Evolutionary conservation across 2,888 invertebrate genomes (phyloP).

Genomic region (Synanthedon myopaeformis): DNA sequence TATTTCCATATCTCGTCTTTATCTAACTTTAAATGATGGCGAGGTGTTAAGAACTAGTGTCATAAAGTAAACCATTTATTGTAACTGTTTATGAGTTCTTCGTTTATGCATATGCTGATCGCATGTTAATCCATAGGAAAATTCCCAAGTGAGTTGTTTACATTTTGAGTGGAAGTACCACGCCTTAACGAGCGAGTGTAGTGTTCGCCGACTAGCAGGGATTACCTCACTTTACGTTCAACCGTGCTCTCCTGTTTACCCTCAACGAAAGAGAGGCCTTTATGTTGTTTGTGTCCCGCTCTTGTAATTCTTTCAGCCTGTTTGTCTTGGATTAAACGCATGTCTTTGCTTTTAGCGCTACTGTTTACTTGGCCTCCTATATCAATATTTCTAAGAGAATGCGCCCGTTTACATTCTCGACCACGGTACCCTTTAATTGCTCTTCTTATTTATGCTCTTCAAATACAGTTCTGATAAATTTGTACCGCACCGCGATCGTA

Average conservation of each 20-base stretch:
- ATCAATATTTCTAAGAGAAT: slow-evolving; percentile 57
- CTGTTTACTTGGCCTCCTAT: slow-evolving; percentile 56
- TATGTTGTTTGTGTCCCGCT: slow-evolving; percentile 53
- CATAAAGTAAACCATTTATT: neutral
- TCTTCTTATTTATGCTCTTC: slow-evolving; percentile 53
- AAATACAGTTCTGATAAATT: slow-evolving; percentile 51
- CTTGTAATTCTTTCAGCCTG: slow-evolving; percentile 58
- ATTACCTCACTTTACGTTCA: slow-evolving; percentile 53
- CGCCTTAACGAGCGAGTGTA: slow-evolving; percentile 40
- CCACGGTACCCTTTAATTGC: slow-evolving; percentile 58
- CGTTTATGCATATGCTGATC: slow-evolving; percentile 33
- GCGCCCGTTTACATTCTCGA: slow-evolving; percentile 48
- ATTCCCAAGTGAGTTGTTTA: slow-evolving; percentile 49
- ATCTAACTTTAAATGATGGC: neutral
- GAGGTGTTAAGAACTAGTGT: neutral
- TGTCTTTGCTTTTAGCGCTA: slow-evolving; percentile 65
- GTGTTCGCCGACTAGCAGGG: slow-evolving; percentile 28
- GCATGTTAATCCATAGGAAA: slow-evolving; percentile 37
- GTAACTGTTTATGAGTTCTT: neutral
- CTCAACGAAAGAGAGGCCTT: slow-evolving; percentile 35
- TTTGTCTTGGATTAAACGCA: slow-evolving; percentile 64
- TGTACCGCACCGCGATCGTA: slow-evolving; percentile 39
- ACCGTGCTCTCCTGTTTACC: slow-evolving; percentile 40
- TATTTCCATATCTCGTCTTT: neutral
- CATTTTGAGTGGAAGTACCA: slow-evolving; percentile 41